phyloP scores from a whole-genome alignment of 2,888 invertebrate species.

The Eretmocerus hayati region DNA sequence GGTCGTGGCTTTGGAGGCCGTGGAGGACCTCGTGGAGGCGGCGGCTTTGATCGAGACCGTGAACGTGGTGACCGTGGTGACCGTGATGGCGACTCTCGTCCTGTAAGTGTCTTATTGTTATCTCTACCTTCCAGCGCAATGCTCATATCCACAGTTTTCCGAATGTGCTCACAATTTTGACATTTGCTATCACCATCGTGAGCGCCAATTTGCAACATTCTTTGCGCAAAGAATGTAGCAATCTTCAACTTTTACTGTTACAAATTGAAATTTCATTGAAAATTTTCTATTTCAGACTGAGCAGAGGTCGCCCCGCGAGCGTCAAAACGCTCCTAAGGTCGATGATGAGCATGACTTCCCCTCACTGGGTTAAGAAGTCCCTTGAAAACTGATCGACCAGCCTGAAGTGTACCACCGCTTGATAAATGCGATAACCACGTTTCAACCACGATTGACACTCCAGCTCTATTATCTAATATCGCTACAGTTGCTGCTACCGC shows the following conservation, averaged over 20 bases:
- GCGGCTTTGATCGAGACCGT: slow-evolving; percentile 32
- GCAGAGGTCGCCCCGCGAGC: slow-evolving; percentile 44
- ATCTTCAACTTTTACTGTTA: no score
- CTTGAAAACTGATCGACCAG: slow-evolving; percentile 25
- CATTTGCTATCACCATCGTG: no score
- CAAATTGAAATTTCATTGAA: no score
- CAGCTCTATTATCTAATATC: slow-evolving; percentile 32
- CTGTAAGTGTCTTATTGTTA: no score
- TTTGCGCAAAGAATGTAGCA: no score
- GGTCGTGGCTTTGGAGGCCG: slow-evolving; percentile 47
- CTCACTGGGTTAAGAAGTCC: slow-evolving; percentile 66
- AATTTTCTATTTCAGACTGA: slow-evolving; percentile 34
- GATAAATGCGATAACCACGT: slow-evolving; percentile 23
- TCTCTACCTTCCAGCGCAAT: no score
- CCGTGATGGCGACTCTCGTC: no score
- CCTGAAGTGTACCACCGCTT: slow-evolving; percentile 23
- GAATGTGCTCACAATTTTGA: no score
- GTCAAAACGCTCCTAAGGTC: slow-evolving; percentile 70
- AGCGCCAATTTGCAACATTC: no score
- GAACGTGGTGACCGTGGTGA: slow-evolving; percentile 20
- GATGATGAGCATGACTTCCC: slow-evolving; percentile 96
- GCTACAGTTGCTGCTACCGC: slow-evolving; percentile 33
- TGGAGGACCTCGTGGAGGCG: slow-evolving; percentile 25
- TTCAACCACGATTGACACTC: slow-evolving; percentile 34
- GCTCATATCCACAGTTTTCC: no score